Percentiles rank a stretch among this genome's conserved stretches.
Conservation (phyloP, 2,888 invertebrate genomes). For the Maniola hyperantus region DNA sequence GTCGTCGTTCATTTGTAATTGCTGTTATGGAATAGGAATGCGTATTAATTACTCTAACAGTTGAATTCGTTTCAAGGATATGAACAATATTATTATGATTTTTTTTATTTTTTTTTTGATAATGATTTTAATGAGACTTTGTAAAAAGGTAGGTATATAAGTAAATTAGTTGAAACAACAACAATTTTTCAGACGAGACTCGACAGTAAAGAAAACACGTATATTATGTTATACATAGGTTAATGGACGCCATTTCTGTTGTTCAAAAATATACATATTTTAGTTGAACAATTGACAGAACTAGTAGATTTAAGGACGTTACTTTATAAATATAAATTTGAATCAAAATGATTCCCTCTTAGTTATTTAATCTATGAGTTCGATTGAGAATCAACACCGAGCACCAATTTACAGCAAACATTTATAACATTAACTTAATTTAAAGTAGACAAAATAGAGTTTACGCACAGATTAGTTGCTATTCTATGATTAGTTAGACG, state of each 20-base stretch:
- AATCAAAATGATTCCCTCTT: not conserved
- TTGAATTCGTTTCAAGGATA: constrained; percentile 27
- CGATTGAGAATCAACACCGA: constrained; percentile 3
- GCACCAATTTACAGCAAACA: constrained; percentile 23
- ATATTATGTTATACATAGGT: not conserved
- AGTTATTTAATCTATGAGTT: not conserved
- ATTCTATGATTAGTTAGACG: constrained; percentile 20
- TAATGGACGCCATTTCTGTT: not conserved
- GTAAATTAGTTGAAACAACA: not conserved
- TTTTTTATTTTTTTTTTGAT: too few species aligned
- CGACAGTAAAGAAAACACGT: not conserved
- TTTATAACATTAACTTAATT: constrained; percentile 15
- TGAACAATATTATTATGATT: constrained; percentile 25
- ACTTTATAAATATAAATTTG: not conserved
- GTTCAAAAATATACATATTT: not conserved
- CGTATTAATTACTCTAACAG: constrained; percentile 28
- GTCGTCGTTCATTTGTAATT: constrained; percentile 85
- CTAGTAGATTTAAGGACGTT: not conserved
- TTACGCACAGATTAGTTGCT: constrained; percentile 22
- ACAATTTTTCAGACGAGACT: not conserved
- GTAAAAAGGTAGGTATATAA: not conserved
- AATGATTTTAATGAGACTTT: constrained; percentile 17
- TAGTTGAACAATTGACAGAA: not conserved
- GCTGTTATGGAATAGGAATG: constrained; percentile 51
- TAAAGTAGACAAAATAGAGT: constrained; percentile 21